Evolutionary conservation across 2,888 invertebrate genomes (phyloP), one percentile per base, ranked within the genome.

Genomic region (Melitaea athalia): DNA sequence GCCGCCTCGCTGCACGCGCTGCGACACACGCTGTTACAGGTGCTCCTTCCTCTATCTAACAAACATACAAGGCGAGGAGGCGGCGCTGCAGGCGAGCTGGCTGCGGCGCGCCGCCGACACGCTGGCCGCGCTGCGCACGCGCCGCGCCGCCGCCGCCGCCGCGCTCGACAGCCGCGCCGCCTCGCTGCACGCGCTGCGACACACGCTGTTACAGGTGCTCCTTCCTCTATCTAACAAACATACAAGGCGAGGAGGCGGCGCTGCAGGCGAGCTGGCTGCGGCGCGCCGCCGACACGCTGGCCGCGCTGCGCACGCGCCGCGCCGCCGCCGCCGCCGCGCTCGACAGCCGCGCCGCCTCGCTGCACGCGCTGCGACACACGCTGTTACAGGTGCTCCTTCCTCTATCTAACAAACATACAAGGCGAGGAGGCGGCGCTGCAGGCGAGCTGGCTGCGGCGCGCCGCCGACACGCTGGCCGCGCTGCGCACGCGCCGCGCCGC

Each of bases 41-140:
- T 97, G 87, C 33, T 8, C 33, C 8, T 24, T 24, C 24, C 24
- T 3, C 24, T 24, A n/a, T n/a, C n/a, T n/a, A n/a, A n/a, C n/a
- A n/a, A n/a, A n/a, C n/a, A n/a, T n/a, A n/a, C 98, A 98, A 80
- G 95, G 97, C 78, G 95, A 96, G 78, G 96, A 98, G 89, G 97
- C 97, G 0, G 94, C 95, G 65, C 94, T 97, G 66, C 98, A 99
- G 83, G 95, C 96, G 67, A 94, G 95, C 31, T 97, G 97, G 85
- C 90, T 99, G 75, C 95, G 96, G 75, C 95, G 96, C 81, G 96
- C 98, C 6, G 94, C 95, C 1, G 95, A 95, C 62, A 97, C 97
- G 78, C 94, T 99, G 70, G 94, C 94, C 47, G 95, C 95, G 78
- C 88, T 98, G 78, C 96, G 97, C 80, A 95, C 96, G 76, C 95